Base-by-base conservation (phyloP, 2,888 invertebrate genomes). In the Callyntrura sp. region DNA sequence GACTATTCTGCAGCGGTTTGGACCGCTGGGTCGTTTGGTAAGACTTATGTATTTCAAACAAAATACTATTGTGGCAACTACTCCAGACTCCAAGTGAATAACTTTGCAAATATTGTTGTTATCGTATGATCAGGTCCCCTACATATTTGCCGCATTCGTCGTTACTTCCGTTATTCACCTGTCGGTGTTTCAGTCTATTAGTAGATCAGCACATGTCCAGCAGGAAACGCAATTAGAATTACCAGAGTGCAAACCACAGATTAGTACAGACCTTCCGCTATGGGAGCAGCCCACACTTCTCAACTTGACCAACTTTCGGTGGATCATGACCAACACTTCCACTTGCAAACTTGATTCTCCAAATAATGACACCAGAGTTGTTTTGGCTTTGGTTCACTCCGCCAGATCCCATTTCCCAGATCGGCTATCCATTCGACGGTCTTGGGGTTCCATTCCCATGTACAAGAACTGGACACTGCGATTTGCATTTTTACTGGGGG, bases 271-370 rank as follows among this genome's bases (percentile, higher is more conserved):
- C n/a, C 12, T 68, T 43, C 28, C 65, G 0, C 9, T 76, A 0
- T 85, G 85, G 85, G 76, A 86, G 23, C 9, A 62, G 20, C 78
- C 78, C 1, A 51, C 48, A 3, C 68, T 86, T 0, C 51, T 86
- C 0, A 79, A 86, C 23, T 11, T 85, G 0, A 43, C 43, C 45
- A 57, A 85, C 17, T 86, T 86, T n/a, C n/a, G 6, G 5, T 86
- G 86, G 86, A 25, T 65, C 11, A 25, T 25, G 43, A 86, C 45
- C 11, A 78, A 86, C 51, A 35, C 17, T n/a, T 9, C 0, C 12
- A 45, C 48, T 4, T 85, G 85, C 35, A 73, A 85, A 25, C 9
- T 43, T 8, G 23, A 60, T 4, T 14, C 14, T 8, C 20, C 43
- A 17, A 1, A 60, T 60, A 12, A 28, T n/a, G 23, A 57, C 9